Evolutionary conservation across 2,888 invertebrate species (phyloP).

Genomic region (Barypeithes pellucidus): DNA sequence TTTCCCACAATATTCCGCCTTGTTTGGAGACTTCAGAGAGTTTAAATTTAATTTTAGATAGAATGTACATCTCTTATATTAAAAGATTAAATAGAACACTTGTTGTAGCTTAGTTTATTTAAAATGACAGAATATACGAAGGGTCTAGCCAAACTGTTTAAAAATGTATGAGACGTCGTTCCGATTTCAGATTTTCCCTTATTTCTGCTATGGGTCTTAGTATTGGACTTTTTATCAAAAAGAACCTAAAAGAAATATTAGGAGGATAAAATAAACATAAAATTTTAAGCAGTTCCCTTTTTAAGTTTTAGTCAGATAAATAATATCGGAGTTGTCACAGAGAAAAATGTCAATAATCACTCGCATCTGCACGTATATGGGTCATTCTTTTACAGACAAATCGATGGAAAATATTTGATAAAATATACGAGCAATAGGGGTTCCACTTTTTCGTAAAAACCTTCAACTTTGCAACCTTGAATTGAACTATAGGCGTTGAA

Average conservation of each 20-base stretch:
- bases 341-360: too few species aligned
- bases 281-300: background rate
- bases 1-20: too few species aligned
- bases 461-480: too few species aligned
- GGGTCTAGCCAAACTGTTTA: conserved; percentile 23
- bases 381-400: too few species aligned
- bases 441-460: too few species aligned
- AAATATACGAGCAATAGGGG: too few species aligned
- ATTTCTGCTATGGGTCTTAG: conserved; percentile 6
- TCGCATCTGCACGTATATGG: too few species aligned
- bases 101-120: background rate
- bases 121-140: conserved; percentile 16
- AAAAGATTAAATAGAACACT: conserved; percentile 4
- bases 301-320: background rate
- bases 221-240: conserved; percentile 6
- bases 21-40: too few species aligned
- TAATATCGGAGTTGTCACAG: too few species aligned
- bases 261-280: background rate
- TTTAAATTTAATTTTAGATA: background rate
- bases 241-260: background rate
- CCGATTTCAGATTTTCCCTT: conserved; percentile 20
- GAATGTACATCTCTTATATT: background rate
- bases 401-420: too few species aligned
- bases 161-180: conserved; percentile 15
- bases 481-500: too few species aligned